Base-by-base conservation (phyloP, 2,888 invertebrate genomes). In the Dynastes maya region DNA sequence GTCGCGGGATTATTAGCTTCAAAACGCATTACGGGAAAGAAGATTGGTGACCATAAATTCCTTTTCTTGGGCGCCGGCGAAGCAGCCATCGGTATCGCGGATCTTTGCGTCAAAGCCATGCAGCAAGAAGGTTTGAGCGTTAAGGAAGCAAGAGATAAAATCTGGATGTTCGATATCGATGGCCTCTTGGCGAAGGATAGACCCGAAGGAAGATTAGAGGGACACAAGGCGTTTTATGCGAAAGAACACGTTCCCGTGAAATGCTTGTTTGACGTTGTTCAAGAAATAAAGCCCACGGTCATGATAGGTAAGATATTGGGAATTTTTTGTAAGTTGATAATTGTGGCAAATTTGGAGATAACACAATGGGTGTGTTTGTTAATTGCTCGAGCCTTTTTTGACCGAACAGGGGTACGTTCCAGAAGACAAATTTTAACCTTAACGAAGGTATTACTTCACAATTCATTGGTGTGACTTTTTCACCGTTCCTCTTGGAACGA, bases 81-180 rank as follows among this genome's bases (percentile, higher is more conserved):
- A 78, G 88, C 88, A 0, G 87, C 88, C 13, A 84, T 88, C 16
- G 88, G 86, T 79, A 87, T 87, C 84, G 98, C 98, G 0, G 94
- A 95, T 88, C 91, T 99, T 71, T 93, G 95, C 68, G 95, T 96
- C 0, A 94, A 95, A 83, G 98, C 98, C 0, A 96, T 99, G 97
- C 91, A 94, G 76, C 92, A 94, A 9, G 93, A 94, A 81, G 91
- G 92, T 1, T 87, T 90, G 61, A 84, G 89, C 0, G 84, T 90
- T 71, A 90, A 92, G 84, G 95, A 97, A 84, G 99, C 99, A 0
- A 91, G 94, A 53, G 92, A 92, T n/a, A 94, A 94, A 83, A 97
- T 99, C 81, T 99, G 95, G 94, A 95, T 99, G 96, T 95, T 97
- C 83, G 99, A 99, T 85, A 94, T 97, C 40, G 94, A 96, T 84